Evolutionary conservation across 2,113 vertebrate genomes (phyloP), one percentile per base, ranked within the genome.

Genomic region (Opisthocomus hoazin): DNA sequence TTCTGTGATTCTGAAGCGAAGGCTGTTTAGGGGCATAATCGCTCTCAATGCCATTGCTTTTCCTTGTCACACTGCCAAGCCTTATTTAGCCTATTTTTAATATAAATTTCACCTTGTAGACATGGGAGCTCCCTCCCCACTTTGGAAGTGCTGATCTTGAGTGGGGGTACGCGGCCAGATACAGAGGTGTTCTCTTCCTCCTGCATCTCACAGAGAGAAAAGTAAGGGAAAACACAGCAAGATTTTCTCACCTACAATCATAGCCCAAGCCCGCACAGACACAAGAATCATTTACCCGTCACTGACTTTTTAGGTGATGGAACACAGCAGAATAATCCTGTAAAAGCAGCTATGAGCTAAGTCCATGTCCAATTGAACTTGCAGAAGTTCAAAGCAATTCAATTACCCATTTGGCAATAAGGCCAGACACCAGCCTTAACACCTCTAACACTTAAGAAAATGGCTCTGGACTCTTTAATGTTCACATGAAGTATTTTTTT

Each of bases 321-420:
- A 95, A 79, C 60, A 70, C 68, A 70, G 92, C 54, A 90, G 88
- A 90, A 94, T 76, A 96, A 95, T 91, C 78, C 91, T 79, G 85
- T 85, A 68, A 90, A 91, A 89, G 4, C 80, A 94, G 75, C 82
- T 20, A 73, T 10, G 4, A 93, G 84, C 87, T 84, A 70, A 95
- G 71, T 26, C 83, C 79, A 87, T 12, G 76, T 93, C 83, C 94
- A 94, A 90, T 34, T 95, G 94, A 96, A 94, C 90, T 92, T 16
- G 15, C 63, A 94, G 66, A 84, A 93, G 88, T 94, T 94, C 90
- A 96, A 92, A 90, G 88, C 75, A 94, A 95, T 96, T 96, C 92
- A 96, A 96, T 95, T 96, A 97, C 37, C 51, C 79, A 27, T 73
- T 95, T 93, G 85, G 96, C 88, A 97, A 96, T 92, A 90, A 81